phyloP scores from a whole-genome alignment of 2,888 invertebrate genomes.

The Operophtera brumata region DNA sequence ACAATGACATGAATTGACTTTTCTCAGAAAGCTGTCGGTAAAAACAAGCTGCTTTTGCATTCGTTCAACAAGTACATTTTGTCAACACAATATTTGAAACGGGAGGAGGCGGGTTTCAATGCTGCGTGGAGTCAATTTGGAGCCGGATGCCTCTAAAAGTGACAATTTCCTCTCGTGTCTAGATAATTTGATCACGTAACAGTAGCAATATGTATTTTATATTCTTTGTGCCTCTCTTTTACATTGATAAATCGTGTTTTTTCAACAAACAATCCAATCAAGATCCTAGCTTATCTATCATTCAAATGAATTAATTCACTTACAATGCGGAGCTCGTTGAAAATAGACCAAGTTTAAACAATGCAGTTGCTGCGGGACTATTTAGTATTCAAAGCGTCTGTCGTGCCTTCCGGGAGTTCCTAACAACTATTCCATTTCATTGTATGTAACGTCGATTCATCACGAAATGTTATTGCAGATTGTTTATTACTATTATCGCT shows the following conservation, averaged over 20 bases:
- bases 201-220: conserved; percentile 15
- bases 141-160: conserved; percentile 59
- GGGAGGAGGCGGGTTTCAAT: conserved; percentile 41
- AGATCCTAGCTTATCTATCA: conserved; percentile 24
- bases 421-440: conserved; percentile 23
- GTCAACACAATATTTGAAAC: conserved; percentile 32
- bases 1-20: conserved; percentile 12
- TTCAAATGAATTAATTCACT: conserved; percentile 23
- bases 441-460: conserved; percentile 10
- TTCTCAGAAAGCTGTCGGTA: conserved; percentile 20
- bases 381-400: conserved; percentile 27
- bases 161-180: conserved; percentile 57
- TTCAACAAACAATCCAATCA: conserved; percentile 19
- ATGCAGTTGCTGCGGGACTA: conserved; percentile 46
- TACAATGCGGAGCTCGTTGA: conserved; percentile 35
- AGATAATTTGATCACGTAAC: conserved; percentile 33
- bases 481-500: neutral
- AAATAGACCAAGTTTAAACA: conserved; percentile 40
- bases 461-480: conserved; percentile 4
- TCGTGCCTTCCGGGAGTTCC: conserved; percentile 34
- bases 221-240: conserved; percentile 3
- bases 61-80: conserved; percentile 7
- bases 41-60: neutral
- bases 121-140: conserved; percentile 57
- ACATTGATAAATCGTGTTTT: conserved; percentile 26